Base-by-base conservation (phyloP, 2,888 invertebrate genomes). In the Drosophila fungiperda region DNA sequence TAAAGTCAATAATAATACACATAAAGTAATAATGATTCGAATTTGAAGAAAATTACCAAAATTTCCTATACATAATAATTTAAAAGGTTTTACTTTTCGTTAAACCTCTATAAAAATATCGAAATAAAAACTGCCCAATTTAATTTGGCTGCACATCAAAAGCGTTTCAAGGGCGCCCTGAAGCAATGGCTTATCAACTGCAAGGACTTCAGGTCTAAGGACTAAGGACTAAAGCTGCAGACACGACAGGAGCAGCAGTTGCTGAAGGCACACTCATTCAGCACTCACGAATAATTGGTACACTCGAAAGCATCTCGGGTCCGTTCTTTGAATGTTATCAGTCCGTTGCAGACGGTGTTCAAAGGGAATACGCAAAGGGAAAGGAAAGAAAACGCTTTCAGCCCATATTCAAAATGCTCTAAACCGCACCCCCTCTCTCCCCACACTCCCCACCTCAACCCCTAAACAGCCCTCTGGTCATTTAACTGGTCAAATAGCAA, bases 211-310 rank as follows among this genome's bases (percentile, higher is more conserved):
- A 35, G 17, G 26, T 11, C 32, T 29, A 1, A 38, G 49, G n/a
- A 17, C 29, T 26, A 49, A 26, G 49, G 49, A 23, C 45, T 45
- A 23, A 23, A 50, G 50, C 50, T n/a, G 29, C 40, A 23, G 23
- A 11, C 48, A 40, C 40, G 15, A 38, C 59, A 66, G 52, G 32
- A 38, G 35, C 23, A 42, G 50, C 29, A 38, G 62, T n/a, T 33
- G 55, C 59, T 48, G 45, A 45, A 35, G 50, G 55, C 55, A 23
- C 45, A 45, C 45, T 45, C 45, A 23, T 23, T 45, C 69, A 63
- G 70, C 86, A 89, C 87, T 88, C 88, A 79, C 80, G 76, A 69
- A 63, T 89, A 89, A 87, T 87, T 87, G 87, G 80, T 64, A 78
- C 73, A 77, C 74, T 79, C 68, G 70, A 84, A 64, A 84, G 76